phyloP scores from a whole-genome alignment of 1,140 invertebrate genomes.

The Pachyrhynchus sulphureomaculatus region DNA sequence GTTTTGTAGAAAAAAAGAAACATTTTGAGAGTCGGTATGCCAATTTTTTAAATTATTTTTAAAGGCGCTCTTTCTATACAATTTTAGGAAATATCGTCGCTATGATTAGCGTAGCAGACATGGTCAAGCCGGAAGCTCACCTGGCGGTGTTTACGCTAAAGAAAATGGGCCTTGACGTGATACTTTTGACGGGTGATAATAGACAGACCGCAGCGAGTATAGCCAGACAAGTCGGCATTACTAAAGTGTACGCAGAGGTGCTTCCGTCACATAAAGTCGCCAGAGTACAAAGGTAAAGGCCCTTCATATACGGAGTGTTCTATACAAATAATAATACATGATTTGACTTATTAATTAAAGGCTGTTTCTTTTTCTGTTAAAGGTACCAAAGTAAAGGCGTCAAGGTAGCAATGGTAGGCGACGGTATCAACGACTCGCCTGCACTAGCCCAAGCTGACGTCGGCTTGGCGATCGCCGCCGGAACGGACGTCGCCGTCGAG shows the following conservation, averaged over 20 bases:
- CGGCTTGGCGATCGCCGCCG: constrained; percentile 97
- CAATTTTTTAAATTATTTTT: background rate
- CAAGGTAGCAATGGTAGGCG: constrained; percentile 90
- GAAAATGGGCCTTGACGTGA: constrained; percentile 90
- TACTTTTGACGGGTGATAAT: constrained; percentile 97
- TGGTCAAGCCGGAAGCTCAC: constrained; percentile 94
- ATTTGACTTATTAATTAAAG: too few species aligned
- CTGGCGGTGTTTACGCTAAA: constrained; percentile 91
- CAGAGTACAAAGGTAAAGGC: constrained; percentile 75
- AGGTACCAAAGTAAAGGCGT: constrained; percentile 58
- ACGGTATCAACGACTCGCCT: constrained; percentile 98
- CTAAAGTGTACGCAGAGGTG: constrained; percentile 94
- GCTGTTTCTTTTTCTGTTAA: background rate
- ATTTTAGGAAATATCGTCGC: constrained; percentile 67
- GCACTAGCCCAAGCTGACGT: constrained; percentile 97
- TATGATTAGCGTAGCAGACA: constrained; percentile 89
- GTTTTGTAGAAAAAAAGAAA: background rate
- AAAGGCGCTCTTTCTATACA: constrained; percentile 25
- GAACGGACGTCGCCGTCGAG: constrained; percentile 99
- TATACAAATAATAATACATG: too few species aligned
- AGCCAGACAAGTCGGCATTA: constrained; percentile 93
- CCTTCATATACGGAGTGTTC: too few species aligned
- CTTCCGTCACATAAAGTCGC: constrained; percentile 97
- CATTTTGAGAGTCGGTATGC: background rate
- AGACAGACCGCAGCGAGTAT: constrained; percentile 93